Percentiles rank a stretch among this genome's conserved stretches.
phyloP scores from a whole-genome alignment of 2,888 invertebrate species.

The Tipula vernalis region DNA sequence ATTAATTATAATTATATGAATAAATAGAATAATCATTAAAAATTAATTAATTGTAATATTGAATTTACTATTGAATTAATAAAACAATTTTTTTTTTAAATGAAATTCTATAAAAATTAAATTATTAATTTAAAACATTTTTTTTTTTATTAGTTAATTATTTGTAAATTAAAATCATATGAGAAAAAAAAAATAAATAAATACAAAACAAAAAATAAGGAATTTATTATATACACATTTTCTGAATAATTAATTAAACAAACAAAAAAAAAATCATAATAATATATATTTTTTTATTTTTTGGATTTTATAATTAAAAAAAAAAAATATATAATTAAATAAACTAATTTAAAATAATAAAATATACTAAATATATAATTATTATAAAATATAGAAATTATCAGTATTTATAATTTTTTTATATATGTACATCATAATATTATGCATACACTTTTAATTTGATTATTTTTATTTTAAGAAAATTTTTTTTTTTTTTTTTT shows the following conservation, averaged over 20 bases:
- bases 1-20: background rate
- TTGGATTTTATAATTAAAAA: background rate
- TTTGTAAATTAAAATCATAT: background rate
- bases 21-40: background rate
- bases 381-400: background rate
- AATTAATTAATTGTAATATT: background rate
- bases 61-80: background rate
- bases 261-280: background rate
- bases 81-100: background rate
- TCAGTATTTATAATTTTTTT: conserved; percentile 4
- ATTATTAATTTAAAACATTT: background rate
- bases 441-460: background rate
- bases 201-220: background rate
- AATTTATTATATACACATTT: background rate
- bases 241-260: background rate
- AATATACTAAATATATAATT: background rate
- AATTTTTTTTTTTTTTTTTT: background rate
- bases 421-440: background rate
- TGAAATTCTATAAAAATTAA: background rate
- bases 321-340: background rate
- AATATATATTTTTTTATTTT: background rate
- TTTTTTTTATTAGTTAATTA: background rate
- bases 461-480: background rate
- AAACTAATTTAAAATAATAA: background rate
- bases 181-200: too few relatives aligned